Conservation (phyloP, 2,888 invertebrate genomes). For the Diogma glabrata region DNA sequence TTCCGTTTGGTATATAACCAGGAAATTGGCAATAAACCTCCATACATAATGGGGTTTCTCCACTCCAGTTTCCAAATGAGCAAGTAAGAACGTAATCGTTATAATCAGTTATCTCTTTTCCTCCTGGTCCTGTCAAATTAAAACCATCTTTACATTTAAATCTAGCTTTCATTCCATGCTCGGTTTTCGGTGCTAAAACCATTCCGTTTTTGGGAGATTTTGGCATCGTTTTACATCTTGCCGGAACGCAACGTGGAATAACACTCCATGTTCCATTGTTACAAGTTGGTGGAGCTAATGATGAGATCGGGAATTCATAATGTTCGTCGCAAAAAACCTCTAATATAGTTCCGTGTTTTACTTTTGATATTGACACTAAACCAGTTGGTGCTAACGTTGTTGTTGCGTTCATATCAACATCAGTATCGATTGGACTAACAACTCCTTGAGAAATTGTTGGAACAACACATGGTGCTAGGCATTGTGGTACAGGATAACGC, state of each 20-base stretch:
- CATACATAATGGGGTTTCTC: slow-evolving; percentile 74
- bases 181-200: slow-evolving; percentile 94
- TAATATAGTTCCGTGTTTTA: slow-evolving; percentile 53
- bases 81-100: slow-evolving; percentile 68
- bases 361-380: slow-evolving; percentile 45
- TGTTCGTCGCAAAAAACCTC: slow-evolving; percentile 73
- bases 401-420: slow-evolving; percentile 32
- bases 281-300: slow-evolving; percentile 67
- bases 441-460: slow-evolving; percentile 74
- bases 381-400: slow-evolving; percentile 25
- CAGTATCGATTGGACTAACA: slow-evolving; percentile 47
- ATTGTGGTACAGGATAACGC: slow-evolving; percentile 87
- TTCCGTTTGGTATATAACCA: slow-evolving; percentile 78
- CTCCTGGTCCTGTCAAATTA: slow-evolving; percentile 56
- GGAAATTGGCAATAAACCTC: slow-evolving; percentile 91
- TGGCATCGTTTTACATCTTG: slow-evolving; percentile 60
- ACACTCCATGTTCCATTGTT: slow-evolving; percentile 94
- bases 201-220: slow-evolving; percentile 82
- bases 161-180: slow-evolving; percentile 89
- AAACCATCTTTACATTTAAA: slow-evolving; percentile 92
- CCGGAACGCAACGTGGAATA: slow-evolving; percentile 72
- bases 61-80: slow-evolving; percentile 90
- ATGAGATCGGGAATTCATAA: slow-evolving; percentile 69
- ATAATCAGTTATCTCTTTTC: slow-evolving; percentile 35
- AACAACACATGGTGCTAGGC: slow-evolving; percentile 87